Evolutionary conservation across 2,797 vertebrate genomes (phyloP).

Genomic region (Esox lucius): DNA sequence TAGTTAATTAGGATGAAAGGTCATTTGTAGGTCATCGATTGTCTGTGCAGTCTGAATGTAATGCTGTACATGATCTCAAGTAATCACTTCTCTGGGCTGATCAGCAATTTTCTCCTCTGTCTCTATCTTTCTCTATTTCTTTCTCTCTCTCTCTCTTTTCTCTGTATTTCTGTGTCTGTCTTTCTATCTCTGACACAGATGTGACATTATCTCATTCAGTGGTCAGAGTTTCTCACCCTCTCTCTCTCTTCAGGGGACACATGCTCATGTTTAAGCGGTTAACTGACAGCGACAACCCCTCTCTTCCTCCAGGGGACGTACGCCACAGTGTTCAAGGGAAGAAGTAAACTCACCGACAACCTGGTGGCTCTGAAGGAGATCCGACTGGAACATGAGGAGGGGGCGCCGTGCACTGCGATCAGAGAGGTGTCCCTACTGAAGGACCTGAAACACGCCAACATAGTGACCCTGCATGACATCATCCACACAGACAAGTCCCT

Average conservation of each 20-base stretch:
- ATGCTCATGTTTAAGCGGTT: too few species aligned
- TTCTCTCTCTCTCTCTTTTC: neutral
- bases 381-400: slow-evolving; percentile 92
- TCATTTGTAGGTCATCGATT: neutral
- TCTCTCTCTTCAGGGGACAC: too few species aligned
- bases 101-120: neutral
- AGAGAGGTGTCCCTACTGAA: slow-evolving; percentile 95
- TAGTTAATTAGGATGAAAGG: neutral
- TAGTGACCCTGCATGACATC: slow-evolving; percentile 94
- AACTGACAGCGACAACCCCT: neutral
- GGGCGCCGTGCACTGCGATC: slow-evolving; percentile 93
- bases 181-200: neutral
- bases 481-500: slow-evolving; percentile 95
- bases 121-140: neutral
- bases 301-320: slow-evolving; percentile 83
- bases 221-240: too few species aligned
- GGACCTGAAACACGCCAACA: slow-evolving; percentile 97
- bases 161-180: neutral
- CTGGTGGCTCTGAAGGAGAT: slow-evolving; percentile 96
- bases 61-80: neutral
- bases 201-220: too few species aligned
- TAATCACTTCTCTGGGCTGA: neutral
- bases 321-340: slow-evolving; percentile 93
- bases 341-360: slow-evolving; percentile 95
- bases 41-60: neutral